Percentiles rank a stretch among this genome's conserved stretches.
These are phyloP conservation scores for Acholoe squamosa DNA, from an alignment of 2,888 invertebrate species.

Conservation along the genomic window DNA sequence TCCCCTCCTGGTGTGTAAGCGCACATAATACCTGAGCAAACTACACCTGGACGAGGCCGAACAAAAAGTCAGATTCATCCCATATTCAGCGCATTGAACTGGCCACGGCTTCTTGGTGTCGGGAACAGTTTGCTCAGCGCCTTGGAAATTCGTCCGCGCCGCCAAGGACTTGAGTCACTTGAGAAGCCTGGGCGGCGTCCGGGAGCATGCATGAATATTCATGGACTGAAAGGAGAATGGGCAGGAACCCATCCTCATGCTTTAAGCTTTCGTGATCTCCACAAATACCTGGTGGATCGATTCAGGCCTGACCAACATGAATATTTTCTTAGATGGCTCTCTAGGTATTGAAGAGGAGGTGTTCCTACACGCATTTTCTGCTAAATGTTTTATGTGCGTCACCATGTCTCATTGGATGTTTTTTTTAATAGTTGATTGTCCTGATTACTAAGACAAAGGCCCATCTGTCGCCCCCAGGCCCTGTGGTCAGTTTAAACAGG, in stretches of 20 bases:
- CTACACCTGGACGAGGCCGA: background rate
- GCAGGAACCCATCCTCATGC: background rate
- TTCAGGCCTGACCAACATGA: constrained; percentile 42
- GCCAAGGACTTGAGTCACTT: constrained; percentile 40
- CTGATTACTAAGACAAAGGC: constrained; percentile 38
- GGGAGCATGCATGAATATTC: constrained; percentile 15
- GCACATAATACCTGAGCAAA: constrained; percentile 18
- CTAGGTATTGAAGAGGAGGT: background rate
- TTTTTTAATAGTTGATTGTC: constrained; percentile 40
- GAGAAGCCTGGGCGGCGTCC: constrained; percentile 26
- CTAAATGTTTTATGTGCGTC: constrained; percentile 10
- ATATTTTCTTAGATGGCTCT: constrained; percentile 45
- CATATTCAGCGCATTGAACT: constrained; percentile 35
- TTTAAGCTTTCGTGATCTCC: constrained; percentile 34
- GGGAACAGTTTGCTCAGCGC: constrained; percentile 39
- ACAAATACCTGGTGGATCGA: constrained; percentile 48
- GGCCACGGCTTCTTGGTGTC: constrained; percentile 41
- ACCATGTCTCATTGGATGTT: background rate
- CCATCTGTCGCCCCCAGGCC: constrained; percentile 29
- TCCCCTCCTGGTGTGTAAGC: background rate
- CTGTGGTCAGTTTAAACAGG: constrained; percentile 49
- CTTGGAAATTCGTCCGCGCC: constrained; percentile 43
- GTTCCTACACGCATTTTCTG: background rate
- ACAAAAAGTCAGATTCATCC: constrained; percentile 45
- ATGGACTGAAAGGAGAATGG: background rate